A percentile compares a stretch with the other conserved stretches of the same genome.
Conservation (phyloP, 2,797 vertebrate genomes). For the Aplochiton taeniatus region DNA sequence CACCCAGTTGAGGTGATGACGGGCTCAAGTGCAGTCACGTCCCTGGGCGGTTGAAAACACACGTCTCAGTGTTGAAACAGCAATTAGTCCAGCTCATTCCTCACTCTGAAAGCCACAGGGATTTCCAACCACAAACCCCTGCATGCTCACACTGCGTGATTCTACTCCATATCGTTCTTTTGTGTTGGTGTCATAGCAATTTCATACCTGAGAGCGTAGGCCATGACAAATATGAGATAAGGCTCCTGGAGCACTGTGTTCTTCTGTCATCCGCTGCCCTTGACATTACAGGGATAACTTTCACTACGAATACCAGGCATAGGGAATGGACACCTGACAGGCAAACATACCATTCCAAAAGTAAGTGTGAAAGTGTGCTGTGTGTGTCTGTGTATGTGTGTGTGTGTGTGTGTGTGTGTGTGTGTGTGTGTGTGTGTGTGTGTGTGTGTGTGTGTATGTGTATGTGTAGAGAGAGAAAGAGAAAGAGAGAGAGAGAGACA, state of each 20-base stretch:
- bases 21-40: slow-evolving; percentile 7
- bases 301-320: not conserved
- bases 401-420: slow-evolving; percentile 10
- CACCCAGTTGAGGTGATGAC: not conserved
- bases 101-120: slow-evolving; percentile 4
- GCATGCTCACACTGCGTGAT: not conserved
- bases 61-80: not conserved
- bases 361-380: not conserved
- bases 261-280: not conserved
- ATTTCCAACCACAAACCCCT: slow-evolving; percentile 8
- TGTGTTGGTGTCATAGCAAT: slow-evolving; percentile 18
- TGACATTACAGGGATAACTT: not conserved
- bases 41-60: slow-evolving; percentile 8
- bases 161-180: not conserved
- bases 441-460: slow-evolving; percentile 6
- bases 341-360: slow-evolving; percentile 3
- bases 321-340: slow-evolving; percentile 1
- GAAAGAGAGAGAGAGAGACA: not conserved
- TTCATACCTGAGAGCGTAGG: slow-evolving; percentile 27
- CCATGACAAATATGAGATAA: not conserved
- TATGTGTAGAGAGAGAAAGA: not conserved
- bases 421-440: not conserved
- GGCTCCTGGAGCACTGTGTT: not conserved
- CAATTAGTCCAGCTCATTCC: slow-evolving; percentile 17
- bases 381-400: not conserved